phyloP scores from a whole-genome alignment of 2,888 invertebrate species.

The Thymelicus sylvestris region DNA sequence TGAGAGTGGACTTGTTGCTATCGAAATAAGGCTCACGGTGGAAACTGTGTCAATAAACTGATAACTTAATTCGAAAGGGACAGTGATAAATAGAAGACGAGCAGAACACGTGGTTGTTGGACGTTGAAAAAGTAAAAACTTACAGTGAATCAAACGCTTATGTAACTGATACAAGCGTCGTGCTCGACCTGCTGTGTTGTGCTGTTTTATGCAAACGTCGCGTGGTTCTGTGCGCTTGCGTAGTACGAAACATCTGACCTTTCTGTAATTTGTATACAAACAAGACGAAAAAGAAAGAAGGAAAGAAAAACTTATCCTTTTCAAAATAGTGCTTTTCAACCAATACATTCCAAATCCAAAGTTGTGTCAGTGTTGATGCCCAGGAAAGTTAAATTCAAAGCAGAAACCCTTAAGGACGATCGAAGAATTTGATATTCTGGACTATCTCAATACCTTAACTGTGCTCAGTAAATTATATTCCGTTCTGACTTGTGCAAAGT shows the following conservation, averaged over 20 bases:
- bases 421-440: background rate
- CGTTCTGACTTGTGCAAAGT: background rate
- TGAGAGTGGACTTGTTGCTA: conserved; percentile 43
- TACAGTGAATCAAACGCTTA: conserved; percentile 23
- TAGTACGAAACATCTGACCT: conserved; percentile 3
- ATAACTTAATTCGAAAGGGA: conserved; percentile 17
- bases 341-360: conserved; percentile 7
- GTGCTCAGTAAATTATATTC: background rate
- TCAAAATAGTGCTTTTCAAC: background rate
- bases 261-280: background rate
- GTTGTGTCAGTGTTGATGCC: background rate
- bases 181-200: conserved; percentile 16
- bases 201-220: conserved; percentile 2
- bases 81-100: conserved; percentile 23
- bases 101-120: conserved; percentile 10
- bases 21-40: conserved; percentile 7
- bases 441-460: background rate
- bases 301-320: background rate
- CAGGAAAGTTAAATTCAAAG: background rate
- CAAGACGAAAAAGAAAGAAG: background rate
- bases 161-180: conserved; percentile 16
- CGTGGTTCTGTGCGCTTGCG: background rate
- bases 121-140: conserved; percentile 19
- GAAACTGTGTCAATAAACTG: conserved; percentile 26
- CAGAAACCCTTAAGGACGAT: background rate